phyloP scores from a whole-genome alignment of 2,113 vertebrate genomes.

The Phyllostomus discolor region DNA sequence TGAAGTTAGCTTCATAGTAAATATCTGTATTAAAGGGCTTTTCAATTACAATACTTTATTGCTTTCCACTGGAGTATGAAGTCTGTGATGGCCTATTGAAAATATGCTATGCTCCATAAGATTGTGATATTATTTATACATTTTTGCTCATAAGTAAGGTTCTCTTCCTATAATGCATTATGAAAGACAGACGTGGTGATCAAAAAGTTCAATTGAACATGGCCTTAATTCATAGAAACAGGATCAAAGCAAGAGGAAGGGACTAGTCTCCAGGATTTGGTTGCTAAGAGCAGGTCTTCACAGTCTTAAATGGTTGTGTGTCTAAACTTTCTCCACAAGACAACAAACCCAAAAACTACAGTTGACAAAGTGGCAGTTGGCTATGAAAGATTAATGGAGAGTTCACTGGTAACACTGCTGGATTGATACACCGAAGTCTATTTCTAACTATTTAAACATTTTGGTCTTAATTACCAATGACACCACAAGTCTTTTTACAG shows the following conservation, averaged over 20 bases:
- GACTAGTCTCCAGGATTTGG: neutral
- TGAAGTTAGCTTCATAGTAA: neutral
- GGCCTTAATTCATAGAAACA: neutral
- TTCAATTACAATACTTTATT: neutral
- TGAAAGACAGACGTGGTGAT: neutral
- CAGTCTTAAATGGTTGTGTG: neutral
- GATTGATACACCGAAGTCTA: neutral
- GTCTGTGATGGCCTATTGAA: neutral
- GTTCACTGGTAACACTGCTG: neutral
- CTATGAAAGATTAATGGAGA: neutral
- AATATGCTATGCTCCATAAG: neutral
- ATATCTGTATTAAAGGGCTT: neutral
- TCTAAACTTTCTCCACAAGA: neutral
- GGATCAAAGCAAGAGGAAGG: neutral
- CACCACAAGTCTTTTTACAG: neutral
- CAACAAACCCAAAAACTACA: neutral
- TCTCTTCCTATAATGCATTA: neutral
- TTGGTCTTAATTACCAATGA: neutral
- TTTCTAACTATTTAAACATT: neutral
- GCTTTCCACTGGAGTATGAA: neutral
- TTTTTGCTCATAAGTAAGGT: neutral
- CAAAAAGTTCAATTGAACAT: neutral
- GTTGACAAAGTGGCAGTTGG: neutral
- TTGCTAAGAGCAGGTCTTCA: neutral
- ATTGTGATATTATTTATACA: neutral